phyloP scores from a whole-genome alignment of 2,797 vertebrate species.

The Vireo griseus region DNA sequence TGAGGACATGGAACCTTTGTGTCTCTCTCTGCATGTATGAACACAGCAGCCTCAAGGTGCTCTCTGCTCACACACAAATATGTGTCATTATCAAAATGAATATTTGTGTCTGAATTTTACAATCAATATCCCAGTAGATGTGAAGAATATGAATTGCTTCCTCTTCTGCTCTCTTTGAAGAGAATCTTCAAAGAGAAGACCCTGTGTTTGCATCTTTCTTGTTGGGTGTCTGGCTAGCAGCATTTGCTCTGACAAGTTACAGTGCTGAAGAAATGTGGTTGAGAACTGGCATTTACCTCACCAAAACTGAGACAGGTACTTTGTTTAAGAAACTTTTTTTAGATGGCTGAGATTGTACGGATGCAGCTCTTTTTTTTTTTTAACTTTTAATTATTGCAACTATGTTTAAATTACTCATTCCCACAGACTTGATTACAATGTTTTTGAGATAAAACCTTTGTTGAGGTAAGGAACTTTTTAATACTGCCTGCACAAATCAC shows the following conservation, averaged over 20 bases:
- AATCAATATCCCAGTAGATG: not conserved
- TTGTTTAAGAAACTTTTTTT: not conserved
- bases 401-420: not conserved
- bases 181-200: not conserved
- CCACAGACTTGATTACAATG: not conserved
- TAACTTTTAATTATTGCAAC: not conserved
- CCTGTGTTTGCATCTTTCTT: not conserved
- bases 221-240: not conserved
- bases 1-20: not conserved
- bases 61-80: not conserved
- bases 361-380: not conserved
- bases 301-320: not conserved
- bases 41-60: not conserved
- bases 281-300: not conserved
- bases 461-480: not conserved
- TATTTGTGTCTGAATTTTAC: not conserved
- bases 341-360: not conserved
- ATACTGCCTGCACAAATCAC: not conserved
- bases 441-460: not conserved
- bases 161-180: not conserved
- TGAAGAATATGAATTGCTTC: not conserved
- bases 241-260: not conserved
- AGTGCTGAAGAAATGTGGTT: not conserved
- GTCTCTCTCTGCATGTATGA: not conserved
- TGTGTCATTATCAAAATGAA: not conserved